Evolutionary conservation across 2,113 vertebrate genomes (phyloP).

Genomic region (Eulemur rufifrons): DNA sequence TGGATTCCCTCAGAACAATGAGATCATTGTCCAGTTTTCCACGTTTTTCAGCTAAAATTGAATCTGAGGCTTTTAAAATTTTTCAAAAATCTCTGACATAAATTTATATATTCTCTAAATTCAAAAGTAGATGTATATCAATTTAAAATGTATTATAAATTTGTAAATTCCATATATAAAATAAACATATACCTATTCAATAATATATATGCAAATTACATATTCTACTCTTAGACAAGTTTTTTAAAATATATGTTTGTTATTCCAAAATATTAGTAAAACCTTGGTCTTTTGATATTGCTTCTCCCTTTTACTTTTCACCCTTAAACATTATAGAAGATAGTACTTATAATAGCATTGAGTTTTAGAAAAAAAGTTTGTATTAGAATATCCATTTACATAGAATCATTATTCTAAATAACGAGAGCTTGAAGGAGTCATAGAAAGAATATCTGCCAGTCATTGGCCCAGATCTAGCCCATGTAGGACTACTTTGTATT

Average conservation of each 20-base stretch:
- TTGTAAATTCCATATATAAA: neutral
- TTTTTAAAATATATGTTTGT: neutral
- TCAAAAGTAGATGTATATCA: conserved; percentile 30
- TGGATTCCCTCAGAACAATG: conserved; percentile 31
- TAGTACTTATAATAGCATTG: neutral
- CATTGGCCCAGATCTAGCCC: neutral
- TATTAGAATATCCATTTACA: neutral
- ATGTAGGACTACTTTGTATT: neutral
- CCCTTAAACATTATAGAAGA: neutral
- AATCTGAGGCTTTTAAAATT: neutral
- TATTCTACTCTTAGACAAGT: neutral
- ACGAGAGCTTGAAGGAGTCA: neutral
- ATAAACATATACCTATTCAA: neutral
- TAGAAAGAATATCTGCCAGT: neutral
- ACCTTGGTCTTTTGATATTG: neutral
- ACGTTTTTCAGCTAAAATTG: conserved; percentile 10
- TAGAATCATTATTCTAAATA: neutral
- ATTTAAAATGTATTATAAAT: neutral
- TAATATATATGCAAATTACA: neutral
- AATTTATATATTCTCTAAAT: conserved; percentile 3
- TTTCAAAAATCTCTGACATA: neutral
- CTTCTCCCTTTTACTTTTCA: neutral
- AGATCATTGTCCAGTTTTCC: neutral
- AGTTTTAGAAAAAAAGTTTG: conserved; percentile 27
- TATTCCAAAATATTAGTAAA: conserved; percentile 22